Conservation (phyloP, 2,888 invertebrate species). For the Drosophila cyrtoloma region DNA sequence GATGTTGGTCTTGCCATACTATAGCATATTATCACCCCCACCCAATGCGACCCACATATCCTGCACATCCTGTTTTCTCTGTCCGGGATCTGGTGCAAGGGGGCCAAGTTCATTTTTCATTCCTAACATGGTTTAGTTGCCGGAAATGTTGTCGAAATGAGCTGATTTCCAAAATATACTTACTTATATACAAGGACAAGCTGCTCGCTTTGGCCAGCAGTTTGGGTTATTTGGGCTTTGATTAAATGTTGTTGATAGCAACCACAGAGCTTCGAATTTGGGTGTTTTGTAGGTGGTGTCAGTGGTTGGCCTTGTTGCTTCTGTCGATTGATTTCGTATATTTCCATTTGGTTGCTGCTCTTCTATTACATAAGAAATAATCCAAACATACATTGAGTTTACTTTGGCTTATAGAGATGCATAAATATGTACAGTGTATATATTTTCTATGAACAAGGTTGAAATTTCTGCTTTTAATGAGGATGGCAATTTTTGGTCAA, state of each 20-base stretch:
- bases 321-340: slow-evolving; percentile 53
- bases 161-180: slow-evolving; percentile 71
- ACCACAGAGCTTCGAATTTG: slow-evolving; percentile 8
- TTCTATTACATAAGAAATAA: slow-evolving; percentile 29
- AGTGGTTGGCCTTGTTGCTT: slow-evolving; percentile 35
- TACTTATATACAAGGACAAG: slow-evolving; percentile 26
- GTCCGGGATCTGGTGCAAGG: slow-evolving; percentile 8
- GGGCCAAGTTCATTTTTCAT: slow-evolving; percentile 77
- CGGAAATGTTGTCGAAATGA: slow-evolving; percentile 82
- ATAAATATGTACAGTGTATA: slow-evolving; percentile 6
- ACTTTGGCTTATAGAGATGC: slow-evolving; percentile 11
- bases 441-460: slow-evolving; percentile 4
- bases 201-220: slow-evolving; percentile 32
- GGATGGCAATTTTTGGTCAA: slow-evolving; percentile 47
- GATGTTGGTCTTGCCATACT: slow-evolving; percentile 37
- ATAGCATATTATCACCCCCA: slow-evolving; percentile 38
- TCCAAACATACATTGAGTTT: slow-evolving; percentile 15
- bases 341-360: slow-evolving; percentile 47
- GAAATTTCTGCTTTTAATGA: slow-evolving; percentile 40
- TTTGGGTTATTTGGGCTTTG: slow-evolving; percentile 59
- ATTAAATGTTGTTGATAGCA: slow-evolving; percentile 71
- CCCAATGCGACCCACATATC: slow-evolving; percentile 21
- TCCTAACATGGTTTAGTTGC: slow-evolving; percentile 78
- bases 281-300: background rate
- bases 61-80: slow-evolving; percentile 8